These are phyloP conservation scores for Catharus fuscescens DNA, from an alignment of 2,113 vertebrate genomes.

Conservation along the genomic window DNA sequence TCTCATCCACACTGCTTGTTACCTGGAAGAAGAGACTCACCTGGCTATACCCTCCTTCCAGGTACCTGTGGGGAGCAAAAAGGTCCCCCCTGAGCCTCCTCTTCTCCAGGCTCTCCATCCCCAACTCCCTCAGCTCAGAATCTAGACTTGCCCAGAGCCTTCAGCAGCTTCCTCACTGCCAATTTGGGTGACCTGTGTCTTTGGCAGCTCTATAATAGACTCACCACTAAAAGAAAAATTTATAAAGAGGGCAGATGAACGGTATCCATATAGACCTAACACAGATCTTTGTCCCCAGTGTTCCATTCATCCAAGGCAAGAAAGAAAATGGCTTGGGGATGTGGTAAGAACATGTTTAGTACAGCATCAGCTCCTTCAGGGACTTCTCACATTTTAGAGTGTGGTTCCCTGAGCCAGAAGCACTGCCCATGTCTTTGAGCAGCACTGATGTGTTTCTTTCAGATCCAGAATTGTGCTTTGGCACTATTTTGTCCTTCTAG, in stretches of 20 bases:
- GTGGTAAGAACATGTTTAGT: not conserved
- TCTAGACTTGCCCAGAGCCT: not conserved
- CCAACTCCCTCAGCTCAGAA: not conserved
- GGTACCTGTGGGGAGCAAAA: not conserved
- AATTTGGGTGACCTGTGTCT: not conserved
- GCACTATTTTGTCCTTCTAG: not conserved
- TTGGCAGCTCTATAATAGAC: not conserved
- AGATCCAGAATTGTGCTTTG: not conserved
- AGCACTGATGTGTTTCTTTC: not conserved
- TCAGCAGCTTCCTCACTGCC: not conserved
- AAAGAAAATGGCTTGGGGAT: accelerated
- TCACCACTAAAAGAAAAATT: not conserved
- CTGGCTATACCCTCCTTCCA: not conserved
- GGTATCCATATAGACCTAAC: not conserved
- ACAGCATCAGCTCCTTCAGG: not conserved
- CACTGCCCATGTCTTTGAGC: not conserved
- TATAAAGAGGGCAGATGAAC: not conserved
- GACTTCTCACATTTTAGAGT: not conserved
- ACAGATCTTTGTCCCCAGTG: not conserved
- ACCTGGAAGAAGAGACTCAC: no score
- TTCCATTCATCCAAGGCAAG: not conserved
- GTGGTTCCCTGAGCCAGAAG: not conserved
- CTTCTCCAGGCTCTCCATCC: not conserved
- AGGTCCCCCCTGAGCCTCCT: not conserved
- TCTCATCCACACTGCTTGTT: not conserved